Conservation (phyloP, 2,888 invertebrate species). For the Amiota communis region DNA sequence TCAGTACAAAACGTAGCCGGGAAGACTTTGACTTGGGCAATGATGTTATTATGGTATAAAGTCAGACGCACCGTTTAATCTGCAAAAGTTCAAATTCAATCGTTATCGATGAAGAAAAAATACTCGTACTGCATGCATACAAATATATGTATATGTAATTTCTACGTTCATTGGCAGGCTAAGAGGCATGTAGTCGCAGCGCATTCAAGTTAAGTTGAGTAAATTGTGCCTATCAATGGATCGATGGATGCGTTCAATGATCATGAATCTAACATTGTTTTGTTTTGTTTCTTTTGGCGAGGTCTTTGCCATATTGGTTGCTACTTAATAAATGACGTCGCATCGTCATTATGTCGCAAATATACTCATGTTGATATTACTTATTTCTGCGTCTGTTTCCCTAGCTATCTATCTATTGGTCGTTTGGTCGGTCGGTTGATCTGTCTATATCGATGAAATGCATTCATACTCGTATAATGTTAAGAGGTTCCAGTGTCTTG, state of each 20-base stretch:
- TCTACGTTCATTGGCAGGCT: slow-evolving; percentile 16
- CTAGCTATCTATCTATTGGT: too few relatives aligned
- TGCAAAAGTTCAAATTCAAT: slow-evolving; percentile 56
- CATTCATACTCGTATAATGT: slow-evolving; percentile 30
- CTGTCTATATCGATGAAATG: neutral
- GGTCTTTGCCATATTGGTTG: slow-evolving; percentile 22
- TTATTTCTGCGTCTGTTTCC: neutral
- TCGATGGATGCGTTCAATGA: slow-evolving; percentile 26
- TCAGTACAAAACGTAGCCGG: slow-evolving; percentile 44
- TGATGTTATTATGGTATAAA: slow-evolving; percentile 48
- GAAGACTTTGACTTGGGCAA: slow-evolving; percentile 47
- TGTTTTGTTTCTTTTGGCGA: neutral
- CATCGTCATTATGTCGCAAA: neutral
- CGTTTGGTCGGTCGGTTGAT: neutral
- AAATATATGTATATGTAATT: slow-evolving; percentile 30
- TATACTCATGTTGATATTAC: neutral
- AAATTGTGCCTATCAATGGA: slow-evolving; percentile 3
- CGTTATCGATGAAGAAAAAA: slow-evolving; percentile 47
- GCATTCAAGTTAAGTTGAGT: neutral
- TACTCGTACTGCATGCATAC: too few relatives aligned
- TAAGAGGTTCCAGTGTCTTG: slow-evolving; percentile 52
- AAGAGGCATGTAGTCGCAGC: neutral
- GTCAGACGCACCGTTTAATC: slow-evolving; percentile 48
- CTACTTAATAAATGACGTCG: neutral
- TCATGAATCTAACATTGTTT: slow-evolving; percentile 24